A percentile compares a stretch with the other conserved stretches of the same genome.
Conservation (phyloP, 1,140 invertebrate species). For the Aphidius ervi region DNA sequence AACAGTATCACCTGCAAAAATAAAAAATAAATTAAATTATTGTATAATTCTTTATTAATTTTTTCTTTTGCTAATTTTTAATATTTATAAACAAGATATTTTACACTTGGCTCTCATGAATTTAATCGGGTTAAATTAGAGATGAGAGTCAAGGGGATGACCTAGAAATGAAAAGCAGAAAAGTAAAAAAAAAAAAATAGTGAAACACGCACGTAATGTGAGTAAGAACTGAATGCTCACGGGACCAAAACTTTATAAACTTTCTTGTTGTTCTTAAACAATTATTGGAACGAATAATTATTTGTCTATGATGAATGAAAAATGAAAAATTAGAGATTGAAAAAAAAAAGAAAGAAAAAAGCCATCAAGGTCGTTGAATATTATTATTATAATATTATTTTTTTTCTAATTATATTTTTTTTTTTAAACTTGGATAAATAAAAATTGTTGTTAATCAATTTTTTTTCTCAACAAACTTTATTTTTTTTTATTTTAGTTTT, state of each 20-base stretch:
- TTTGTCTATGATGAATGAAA: background rate
- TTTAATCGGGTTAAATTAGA: slow-evolving; percentile 27
- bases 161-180: slow-evolving; percentile 45
- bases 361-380: no score
- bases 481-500: background rate
- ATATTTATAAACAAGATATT: no score
- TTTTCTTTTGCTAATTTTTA: no score
- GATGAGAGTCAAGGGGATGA: slow-evolving; percentile 36
- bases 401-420: background rate
- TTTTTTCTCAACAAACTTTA: no score
- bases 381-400: no score
- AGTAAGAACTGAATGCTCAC: slow-evolving; percentile 50
- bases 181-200: slow-evolving; percentile 43
- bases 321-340: background rate
- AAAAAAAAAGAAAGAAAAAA: background rate
- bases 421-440: slow-evolving; percentile 2
- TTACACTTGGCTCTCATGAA: background rate
- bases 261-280: slow-evolving; percentile 39
- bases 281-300: background rate
- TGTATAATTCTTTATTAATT: no score
- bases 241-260: slow-evolving; percentile 47
- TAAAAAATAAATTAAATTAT: slow-evolving; percentile 11
- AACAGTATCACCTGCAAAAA: slow-evolving; percentile 41
- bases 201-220: slow-evolving; percentile 28
- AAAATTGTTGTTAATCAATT: background rate